Evolutionary conservation across 1,140 invertebrate species (phyloP), one percentile per base, ranked within the genome.

Genomic region (Arctopsyche grandis): DNA sequence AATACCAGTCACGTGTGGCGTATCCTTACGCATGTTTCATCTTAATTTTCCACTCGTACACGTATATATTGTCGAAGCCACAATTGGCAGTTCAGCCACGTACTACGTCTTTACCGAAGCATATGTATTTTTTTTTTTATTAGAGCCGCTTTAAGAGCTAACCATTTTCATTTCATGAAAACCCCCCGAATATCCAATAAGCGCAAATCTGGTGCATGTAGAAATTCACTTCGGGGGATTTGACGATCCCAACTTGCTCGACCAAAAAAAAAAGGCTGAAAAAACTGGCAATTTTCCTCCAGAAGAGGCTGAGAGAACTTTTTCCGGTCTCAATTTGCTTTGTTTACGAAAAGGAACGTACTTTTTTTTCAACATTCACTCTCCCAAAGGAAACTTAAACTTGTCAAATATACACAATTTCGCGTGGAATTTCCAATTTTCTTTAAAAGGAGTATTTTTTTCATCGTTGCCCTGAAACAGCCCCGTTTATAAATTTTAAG

Each of bases 261-360:
- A 52, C 16, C 12, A 52, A 52, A 52, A 52, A 52, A 52, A 52
- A 52, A 52, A 1, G 48, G 12, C 10, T 52, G 48, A 52, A 52
- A 52, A 52, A 52, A 16, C 3, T 16, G 9, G 63, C 63, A 66
- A 66, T 66, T 66, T 66, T 66, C 29, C 63, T 60, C 10, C 4
- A 5, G 63, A 22, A 22, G 19, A 22, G 5, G 22, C 10, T 22
- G 9, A 24, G 21, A 24, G 24, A 66, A 66, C 63, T 66, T 66
- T 66, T 66, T 66, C 58, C 21, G 24, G 63, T 66, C 63, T 66
- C 63, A 66, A 66, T 66, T 66, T 66, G 63, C 63, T 66, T 66
- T 66, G 63, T 66, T 66, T 66, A 66, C 21, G 22, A 66, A 66
- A 60, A 26, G 26, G 24, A 52, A 52, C 24, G 5, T 1, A 19